Conservation (phyloP, 2,113 vertebrate species). For the Sylvilagus bachmani region DNA sequence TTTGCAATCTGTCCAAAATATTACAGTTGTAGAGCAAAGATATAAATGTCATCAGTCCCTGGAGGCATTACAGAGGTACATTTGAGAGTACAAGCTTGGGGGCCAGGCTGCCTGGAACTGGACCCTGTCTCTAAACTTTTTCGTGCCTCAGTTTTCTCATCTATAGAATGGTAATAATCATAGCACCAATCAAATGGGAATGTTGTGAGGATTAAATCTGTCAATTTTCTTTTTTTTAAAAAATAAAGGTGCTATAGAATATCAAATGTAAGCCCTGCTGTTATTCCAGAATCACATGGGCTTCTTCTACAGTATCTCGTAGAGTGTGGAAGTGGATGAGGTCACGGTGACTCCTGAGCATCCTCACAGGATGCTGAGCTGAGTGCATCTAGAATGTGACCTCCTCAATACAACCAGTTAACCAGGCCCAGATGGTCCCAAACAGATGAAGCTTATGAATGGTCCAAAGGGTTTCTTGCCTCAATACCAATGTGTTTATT, state of each 20-base stretch:
- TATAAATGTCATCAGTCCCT: background rate
- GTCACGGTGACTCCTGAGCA: background rate
- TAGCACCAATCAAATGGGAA: background rate
- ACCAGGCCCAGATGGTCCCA: background rate
- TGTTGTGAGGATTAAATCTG: background rate
- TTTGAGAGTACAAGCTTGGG: background rate
- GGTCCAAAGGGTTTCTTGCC: background rate
- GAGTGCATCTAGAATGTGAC: background rate
- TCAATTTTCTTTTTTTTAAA: background rate
- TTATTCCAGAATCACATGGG: background rate
- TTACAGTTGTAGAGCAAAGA: constrained; percentile 44
- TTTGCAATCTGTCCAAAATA: constrained; percentile 47
- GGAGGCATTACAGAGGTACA: background rate
- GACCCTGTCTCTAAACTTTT: background rate
- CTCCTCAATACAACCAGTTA: background rate
- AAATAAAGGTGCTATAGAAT: background rate
- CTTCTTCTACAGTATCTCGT: background rate
- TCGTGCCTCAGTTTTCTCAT: background rate
- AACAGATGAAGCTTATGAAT: background rate
- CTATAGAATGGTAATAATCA: background rate
- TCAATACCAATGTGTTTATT: background rate
- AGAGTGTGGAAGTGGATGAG: background rate
- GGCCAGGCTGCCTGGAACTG: background rate
- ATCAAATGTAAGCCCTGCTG: background rate
- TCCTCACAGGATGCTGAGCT: background rate